phyloP scores from a whole-genome alignment of 2,888 invertebrate genomes.

The Dynastes tityus region DNA sequence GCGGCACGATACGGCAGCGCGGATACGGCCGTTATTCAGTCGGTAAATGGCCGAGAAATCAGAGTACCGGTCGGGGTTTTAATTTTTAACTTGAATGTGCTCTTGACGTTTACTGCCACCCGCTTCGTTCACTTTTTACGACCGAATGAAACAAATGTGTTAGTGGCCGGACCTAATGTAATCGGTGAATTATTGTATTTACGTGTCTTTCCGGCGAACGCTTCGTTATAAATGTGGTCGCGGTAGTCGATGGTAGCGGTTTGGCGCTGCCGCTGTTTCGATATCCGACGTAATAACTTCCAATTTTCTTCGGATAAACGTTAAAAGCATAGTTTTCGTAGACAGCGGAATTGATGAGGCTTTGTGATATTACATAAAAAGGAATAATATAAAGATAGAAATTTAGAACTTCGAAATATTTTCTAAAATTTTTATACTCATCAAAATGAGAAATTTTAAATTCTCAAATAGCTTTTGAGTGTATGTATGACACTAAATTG shows the following conservation, averaged over 20 bases:
- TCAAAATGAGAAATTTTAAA: too few species aligned
- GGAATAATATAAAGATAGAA: too few species aligned
- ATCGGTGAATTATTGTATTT: constrained; percentile 60
- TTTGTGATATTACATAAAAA: too few species aligned
- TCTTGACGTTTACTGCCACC: constrained; percentile 68
- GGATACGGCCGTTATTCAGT: constrained; percentile 66
- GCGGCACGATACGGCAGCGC: constrained; percentile 59
- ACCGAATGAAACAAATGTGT: constrained; percentile 66
- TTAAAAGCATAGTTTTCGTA: too few species aligned
- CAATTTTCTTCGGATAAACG: too few species aligned
- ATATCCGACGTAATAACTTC: too few species aligned
- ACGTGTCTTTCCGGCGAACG: constrained; percentile 42
- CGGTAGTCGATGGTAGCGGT: neutral
- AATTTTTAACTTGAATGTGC: constrained; percentile 70
- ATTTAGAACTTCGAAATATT: too few species aligned
- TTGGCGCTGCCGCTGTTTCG: constrained; percentile 1
- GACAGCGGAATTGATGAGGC: too few species aligned
- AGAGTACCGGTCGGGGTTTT: constrained; percentile 67
- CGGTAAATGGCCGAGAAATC: constrained; percentile 69
- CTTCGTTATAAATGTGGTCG: constrained; percentile 24
- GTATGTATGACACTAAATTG: too few species aligned
- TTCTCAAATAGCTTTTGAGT: too few species aligned
- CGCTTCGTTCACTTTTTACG: constrained; percentile 65
- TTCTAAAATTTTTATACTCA: too few species aligned
- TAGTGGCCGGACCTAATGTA: constrained; percentile 61